Conservation (phyloP, 2,888 invertebrate species). For the Endomychus coccineus region DNA sequence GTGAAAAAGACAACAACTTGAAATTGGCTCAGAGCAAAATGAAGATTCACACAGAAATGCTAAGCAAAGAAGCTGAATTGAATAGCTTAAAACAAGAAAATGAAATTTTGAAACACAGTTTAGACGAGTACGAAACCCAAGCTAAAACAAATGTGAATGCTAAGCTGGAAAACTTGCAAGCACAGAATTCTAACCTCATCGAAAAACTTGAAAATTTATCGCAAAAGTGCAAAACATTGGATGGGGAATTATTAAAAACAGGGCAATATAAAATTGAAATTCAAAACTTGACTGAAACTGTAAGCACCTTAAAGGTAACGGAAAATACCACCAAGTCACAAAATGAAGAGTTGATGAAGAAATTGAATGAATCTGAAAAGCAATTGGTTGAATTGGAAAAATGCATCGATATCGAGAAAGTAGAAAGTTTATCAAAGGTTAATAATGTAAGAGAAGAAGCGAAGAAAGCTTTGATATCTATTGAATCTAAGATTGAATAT, state of each 20-base stretch:
- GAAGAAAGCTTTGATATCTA: constrained; percentile 32
- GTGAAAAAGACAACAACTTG: constrained; percentile 40
- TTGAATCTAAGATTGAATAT: constrained; percentile 34
- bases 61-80: constrained; percentile 39
- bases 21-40: constrained; percentile 40
- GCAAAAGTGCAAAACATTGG: constrained; percentile 33
- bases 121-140: constrained; percentile 29
- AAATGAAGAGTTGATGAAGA: constrained; percentile 21
- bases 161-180: constrained; percentile 38
- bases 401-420: constrained; percentile 4
- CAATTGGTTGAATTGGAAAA: constrained; percentile 17
- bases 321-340: constrained; percentile 12
- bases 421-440: background rate
- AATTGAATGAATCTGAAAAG: constrained; percentile 14
- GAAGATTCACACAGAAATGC: constrained; percentile 40
- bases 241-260: constrained; percentile 36
- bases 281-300: constrained; percentile 18
- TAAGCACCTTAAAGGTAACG: constrained; percentile 19
- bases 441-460: constrained; percentile 44
- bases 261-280: constrained; percentile 35
- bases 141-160: constrained; percentile 18
- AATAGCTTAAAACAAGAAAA: constrained; percentile 35
- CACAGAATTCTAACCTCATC: constrained; percentile 39
- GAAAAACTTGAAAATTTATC: constrained; percentile 38
- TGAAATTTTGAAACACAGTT: constrained; percentile 29